A percentile compares a stretch with the other conserved stretches of the same genome.
phyloP scores from a whole-genome alignment of 2,888 invertebrate genomes.

The Diogma glabrata region DNA sequence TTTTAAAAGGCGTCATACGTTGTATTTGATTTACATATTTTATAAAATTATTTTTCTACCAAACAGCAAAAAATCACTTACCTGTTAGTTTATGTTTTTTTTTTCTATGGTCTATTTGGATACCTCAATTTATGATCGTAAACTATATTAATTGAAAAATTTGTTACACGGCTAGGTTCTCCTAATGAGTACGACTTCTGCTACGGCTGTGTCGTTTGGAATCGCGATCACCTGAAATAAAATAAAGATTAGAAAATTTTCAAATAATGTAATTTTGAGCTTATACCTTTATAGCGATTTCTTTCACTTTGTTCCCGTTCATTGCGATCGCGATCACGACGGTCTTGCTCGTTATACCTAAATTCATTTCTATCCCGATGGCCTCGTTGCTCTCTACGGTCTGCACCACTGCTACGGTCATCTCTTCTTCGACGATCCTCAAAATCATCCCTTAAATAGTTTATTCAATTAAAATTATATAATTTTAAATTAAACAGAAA shows the following conservation, averaged over 20 bases:
- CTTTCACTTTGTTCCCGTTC: not conserved
- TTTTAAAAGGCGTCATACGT: no score
- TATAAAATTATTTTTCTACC: not conserved
- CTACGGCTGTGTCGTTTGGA: conserved; percentile 21
- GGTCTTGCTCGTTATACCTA: not conserved
- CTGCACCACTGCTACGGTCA: conserved; percentile 15
- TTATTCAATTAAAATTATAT: not conserved
- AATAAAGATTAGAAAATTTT: not conserved
- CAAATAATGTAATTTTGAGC: conserved; percentile 6
- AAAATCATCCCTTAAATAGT: conserved; percentile 21
- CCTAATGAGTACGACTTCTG: conserved; percentile 28
- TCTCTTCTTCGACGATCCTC: conserved; percentile 28
- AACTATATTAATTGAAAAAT: not conserved
- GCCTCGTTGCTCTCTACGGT: conserved; percentile 19
- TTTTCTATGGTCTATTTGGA: conserved; percentile 17
- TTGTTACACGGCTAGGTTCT: not conserved
- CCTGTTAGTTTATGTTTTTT: conserved; percentile 17
- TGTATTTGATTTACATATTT: no score
- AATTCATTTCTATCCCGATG: conserved; percentile 20
- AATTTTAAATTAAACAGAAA: not conserved
- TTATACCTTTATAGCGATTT: conserved; percentile 15
- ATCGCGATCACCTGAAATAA: conserved; percentile 9
- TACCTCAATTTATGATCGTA: conserved; percentile 16
- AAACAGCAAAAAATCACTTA: conserved; percentile 17
- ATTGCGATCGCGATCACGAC: not conserved